Evolutionary conservation across 2,888 invertebrate species (phyloP), one percentile per base, ranked within the genome.

Genomic region (Scaptomyza caliginosa): DNA sequence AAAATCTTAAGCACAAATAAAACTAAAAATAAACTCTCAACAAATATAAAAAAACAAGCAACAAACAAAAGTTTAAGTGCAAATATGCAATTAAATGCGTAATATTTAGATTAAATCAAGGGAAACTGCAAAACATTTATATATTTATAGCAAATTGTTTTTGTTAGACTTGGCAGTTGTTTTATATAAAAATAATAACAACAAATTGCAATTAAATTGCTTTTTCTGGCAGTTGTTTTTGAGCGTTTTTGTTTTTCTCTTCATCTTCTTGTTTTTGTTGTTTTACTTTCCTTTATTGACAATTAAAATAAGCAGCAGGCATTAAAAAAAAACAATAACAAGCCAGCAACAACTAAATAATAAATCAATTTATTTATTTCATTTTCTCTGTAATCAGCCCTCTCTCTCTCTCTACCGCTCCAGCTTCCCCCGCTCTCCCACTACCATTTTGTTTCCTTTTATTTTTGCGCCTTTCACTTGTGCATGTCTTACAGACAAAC

Each of bases 391-490:
- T 74, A 72, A 72, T 72, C 70, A 54, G 57, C 21, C 32, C 4
- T n/a, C 28, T n/a, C 52, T 39, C 43, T 17, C 43, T 30, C 30
- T 46, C 8, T 17, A 36, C 8, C 21, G 2, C 52, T 40, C 32
- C 62, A 67, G 54, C 57, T 55, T 63, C 57, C 43, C 43, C 43
- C 43, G 30, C 45, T 39, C 28, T 51, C 55, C 40, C 65, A 58
- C 64, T 70, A 45, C 52, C 69, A 72, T 56, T 72, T 65, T 65
- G 75, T 65, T 74, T 72, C 72, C 75, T 73, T 75, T 70, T n/a
- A n/a, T n/a, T n/a, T 69, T 52, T 28, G 10, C 66, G 79, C 80
- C 80, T 80, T 80, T 80, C 80, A 80, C 86, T 80, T 83, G 70
- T 72, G 79, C 79, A 75, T 85, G 73, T 39, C 73, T n/a, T 49